Evolutionary conservation across 2,888 invertebrate genomes (phyloP).

Genomic region (Caprella mutica): DNA sequence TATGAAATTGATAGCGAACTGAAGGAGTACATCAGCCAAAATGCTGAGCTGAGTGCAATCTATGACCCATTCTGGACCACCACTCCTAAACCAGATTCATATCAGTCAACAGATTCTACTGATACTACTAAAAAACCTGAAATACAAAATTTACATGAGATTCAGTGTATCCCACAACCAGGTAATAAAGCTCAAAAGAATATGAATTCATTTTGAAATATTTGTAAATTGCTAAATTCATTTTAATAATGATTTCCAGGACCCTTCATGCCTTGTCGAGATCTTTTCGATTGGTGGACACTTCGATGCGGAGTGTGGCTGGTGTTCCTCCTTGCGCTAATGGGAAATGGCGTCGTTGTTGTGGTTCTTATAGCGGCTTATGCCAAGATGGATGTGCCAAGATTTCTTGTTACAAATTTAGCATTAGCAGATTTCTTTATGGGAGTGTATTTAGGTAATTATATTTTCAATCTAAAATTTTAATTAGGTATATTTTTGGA

Average conservation of each 20-base stretch:
- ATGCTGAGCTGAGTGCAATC: too few relatives aligned
- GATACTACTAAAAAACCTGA: too few relatives aligned
- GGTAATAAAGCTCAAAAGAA: constrained; percentile 10
- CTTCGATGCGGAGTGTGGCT: constrained; percentile 93
- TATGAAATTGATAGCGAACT: too few relatives aligned
- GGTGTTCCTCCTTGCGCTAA: constrained; percentile 84
- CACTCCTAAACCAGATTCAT: too few relatives aligned
- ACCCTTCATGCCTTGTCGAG: constrained; percentile 88
- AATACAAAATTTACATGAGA: background rate
- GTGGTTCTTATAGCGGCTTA: constrained; percentile 82
- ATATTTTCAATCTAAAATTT: too few relatives aligned
- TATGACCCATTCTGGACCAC: too few relatives aligned
- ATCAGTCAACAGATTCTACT: too few relatives aligned
- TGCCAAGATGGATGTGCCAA: constrained; percentile 89
- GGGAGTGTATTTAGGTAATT: constrained; percentile 76
- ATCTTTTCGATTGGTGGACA: constrained; percentile 96
- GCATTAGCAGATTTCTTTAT: constrained; percentile 95
- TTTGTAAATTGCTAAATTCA: too few relatives aligned
- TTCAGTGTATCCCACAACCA: constrained; percentile 34
- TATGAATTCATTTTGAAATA: background rate
- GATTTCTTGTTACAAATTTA: constrained; percentile 91
- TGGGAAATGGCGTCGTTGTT: constrained; percentile 92
- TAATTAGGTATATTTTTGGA: background rate
- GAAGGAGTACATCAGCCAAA: too few relatives aligned
- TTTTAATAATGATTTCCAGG: constrained; percentile 47